Base-by-base conservation (phyloP, 2,797 vertebrate genomes). In the Lithobates pipiens region DNA sequence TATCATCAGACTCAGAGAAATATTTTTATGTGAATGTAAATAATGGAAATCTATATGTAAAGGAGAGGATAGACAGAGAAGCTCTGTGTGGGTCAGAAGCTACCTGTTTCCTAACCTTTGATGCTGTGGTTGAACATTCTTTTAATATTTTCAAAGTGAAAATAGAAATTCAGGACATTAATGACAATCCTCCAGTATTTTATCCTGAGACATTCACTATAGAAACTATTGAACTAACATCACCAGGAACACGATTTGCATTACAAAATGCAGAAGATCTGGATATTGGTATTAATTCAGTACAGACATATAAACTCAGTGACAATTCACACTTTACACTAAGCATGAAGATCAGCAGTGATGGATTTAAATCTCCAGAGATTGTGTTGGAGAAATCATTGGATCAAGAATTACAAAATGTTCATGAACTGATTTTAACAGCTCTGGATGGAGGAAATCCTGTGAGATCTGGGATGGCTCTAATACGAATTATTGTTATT, bases 361-460 rank as follows among this genome's bases (percentile, higher is more conserved):
- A 80, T 85, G 84, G 84, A 18, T 75, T 61, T 3, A 88, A 77
- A 80, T 69, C 21, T 76, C 77, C 44, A 42, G 84, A 85, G 34
- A 89, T 67, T 90, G 85, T 76, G 34, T 93, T 21, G 80, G 76
- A 78, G 91, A 93, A 93, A 88, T 5, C 89, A 0, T 82, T 95
- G 0, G 94, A 95, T 16, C 85, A 93, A 74, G 94, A 95, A 36
- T 92, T 90, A 36, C 88, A 92, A 76, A 63, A 36, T 8, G 39
- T 63, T 71, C 75, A 84, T 72, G 46, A 84, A 44, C 4, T 84
- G 15, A 77, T 77, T 39, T 39, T 84, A 61, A 89, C 80, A 15
- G 95, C 94, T 50, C 76, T 86, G 36, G 95, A 95, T 89, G 93
- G 92, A 5, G 95, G 94, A 0, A 89, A 91, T 68, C 95, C 95